Evolutionary conservation across 2,113 vertebrate genomes (phyloP), one percentile per base, ranked within the genome.

Genomic region (Raphicerus campestris): DNA sequence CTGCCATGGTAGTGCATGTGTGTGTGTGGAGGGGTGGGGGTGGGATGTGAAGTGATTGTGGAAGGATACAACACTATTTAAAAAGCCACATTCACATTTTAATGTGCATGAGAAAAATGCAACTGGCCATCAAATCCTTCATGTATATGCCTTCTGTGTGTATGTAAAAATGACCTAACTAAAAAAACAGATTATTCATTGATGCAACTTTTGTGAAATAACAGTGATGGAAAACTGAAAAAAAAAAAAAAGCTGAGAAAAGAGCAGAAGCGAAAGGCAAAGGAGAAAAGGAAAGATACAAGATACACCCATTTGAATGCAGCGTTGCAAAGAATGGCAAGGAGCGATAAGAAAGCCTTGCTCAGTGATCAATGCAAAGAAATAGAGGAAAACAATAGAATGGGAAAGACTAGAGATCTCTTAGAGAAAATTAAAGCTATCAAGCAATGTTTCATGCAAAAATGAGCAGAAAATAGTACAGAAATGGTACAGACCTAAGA

Each of bases 401-500:
- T 22, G 19, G 19, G 3, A 22, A 39, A 22, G 10, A 73, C 19
- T 70, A 73, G n/a, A 24, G 66, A 22, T 13, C 19, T 73, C 10
- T 73, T 73, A 39, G 10, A 73, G 35, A 73, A 39, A 70, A 11
- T 70, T 3, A 22, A 5, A 70, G 66, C 5, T 70, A 39, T 10
- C 66, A 70, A 70, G 66, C n/a, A 70, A 70, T 39, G 20, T 39
- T 70, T 70, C n/a, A 11, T 39, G 66, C n/a, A 39, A 70, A 11
- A 10, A 39, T 70, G n/a, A 39, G 66, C 19, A 35, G n/a, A 22
- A 70, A 70, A 39, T 70, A 70, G 35, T 22, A 73, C 2, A 73
- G n/a, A 73, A 73, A 73, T 73, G 5, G 2, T 73, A 73, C 0
- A 0, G 66, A 39, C n/a, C 19, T 73, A 39, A 39, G 2, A 22